A percentile compares a stretch with the other conserved stretches of the same genome.
These are phyloP conservation scores for Oceanodroma leucorhoa DNA, from an alignment of 2,797 vertebrate species.

Conservation along the genomic window DNA sequence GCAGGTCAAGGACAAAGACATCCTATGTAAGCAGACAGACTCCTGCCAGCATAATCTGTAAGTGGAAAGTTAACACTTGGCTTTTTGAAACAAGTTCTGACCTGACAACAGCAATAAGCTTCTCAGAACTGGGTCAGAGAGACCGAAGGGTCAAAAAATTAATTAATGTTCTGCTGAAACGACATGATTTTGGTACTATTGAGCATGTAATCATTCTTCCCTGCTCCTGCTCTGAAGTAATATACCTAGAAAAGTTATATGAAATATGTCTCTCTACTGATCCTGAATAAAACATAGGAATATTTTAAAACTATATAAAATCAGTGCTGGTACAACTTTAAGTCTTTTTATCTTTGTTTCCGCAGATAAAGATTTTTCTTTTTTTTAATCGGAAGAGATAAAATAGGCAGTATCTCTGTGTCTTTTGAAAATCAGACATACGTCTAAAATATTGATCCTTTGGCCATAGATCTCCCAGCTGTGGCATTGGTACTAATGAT, in stretches of 20 bases:
- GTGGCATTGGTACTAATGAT: not conserved
- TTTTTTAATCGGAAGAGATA: not conserved
- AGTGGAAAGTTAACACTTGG: constrained; percentile 65
- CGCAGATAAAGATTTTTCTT: not conserved
- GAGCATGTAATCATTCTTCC: not conserved
- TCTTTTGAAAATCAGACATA: not conserved
- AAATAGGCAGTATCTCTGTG: not conserved
- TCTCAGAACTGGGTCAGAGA: constrained; percentile 47
- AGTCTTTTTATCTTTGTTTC: not conserved
- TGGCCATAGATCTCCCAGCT: not conserved
- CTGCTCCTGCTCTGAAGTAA: not conserved
- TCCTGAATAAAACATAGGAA: not conserved
- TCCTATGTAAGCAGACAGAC: constrained; percentile 27
- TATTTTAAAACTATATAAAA: not conserved
- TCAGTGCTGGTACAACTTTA: not conserved
- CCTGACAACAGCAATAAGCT: constrained; percentile 58
- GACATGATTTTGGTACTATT: not conserved
- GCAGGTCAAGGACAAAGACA: constrained; percentile 25
- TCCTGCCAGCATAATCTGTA: constrained; percentile 46
- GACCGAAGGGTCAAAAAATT: constrained; percentile 21
- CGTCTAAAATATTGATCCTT: not conserved
- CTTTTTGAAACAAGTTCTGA: constrained; percentile 57
- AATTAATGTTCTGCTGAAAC: constrained; percentile 10
- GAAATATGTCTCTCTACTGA: not conserved
- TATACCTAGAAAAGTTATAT: not conserved